A percentile compares a stretch with the other conserved stretches of the same genome.
These are phyloP conservation scores for Hystrix brachyura DNA, from an alignment of 2,113 vertebrate species.

Conservation along the genomic window DNA sequence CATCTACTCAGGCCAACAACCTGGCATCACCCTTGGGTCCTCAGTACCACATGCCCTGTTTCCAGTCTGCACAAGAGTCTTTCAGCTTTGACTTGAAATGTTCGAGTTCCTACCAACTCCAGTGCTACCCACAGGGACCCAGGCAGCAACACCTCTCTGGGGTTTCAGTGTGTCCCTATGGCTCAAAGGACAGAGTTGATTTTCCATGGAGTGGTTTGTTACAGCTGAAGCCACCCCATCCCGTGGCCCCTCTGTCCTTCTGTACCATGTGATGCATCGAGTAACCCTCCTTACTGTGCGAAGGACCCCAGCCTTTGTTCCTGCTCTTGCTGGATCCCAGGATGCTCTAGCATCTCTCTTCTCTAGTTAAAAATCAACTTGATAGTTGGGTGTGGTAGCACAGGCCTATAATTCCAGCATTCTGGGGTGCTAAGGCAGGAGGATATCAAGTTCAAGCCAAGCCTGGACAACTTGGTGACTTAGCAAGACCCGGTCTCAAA, in stretches of 20 bases:
- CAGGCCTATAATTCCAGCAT: not conserved
- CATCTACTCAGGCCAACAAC: too few species aligned
- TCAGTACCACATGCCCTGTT: fast-evolving
- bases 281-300: not conserved
- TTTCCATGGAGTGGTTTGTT: not conserved
- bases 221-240: not conserved
- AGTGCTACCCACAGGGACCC: not conserved
- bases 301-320: not conserved
- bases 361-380: not conserved
- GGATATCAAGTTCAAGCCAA: not conserved
- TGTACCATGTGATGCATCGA: not conserved
- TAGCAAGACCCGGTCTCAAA: not conserved
- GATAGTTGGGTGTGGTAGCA: not conserved
- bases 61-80: not conserved
- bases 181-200: not conserved
- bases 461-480: not conserved
- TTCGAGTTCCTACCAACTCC: not conserved
- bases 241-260: not conserved
- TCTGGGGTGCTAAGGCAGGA: not conserved
- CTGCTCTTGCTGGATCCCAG: not conserved
- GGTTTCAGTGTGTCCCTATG: not conserved
- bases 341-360: not conserved
- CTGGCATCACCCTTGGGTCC: too few species aligned
- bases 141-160: not conserved
- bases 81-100: not conserved